A percentile compares a stretch with the other conserved stretches of the same genome.
Conservation (phyloP, 2,888 invertebrate species). For the Achlya flavicornis region DNA sequence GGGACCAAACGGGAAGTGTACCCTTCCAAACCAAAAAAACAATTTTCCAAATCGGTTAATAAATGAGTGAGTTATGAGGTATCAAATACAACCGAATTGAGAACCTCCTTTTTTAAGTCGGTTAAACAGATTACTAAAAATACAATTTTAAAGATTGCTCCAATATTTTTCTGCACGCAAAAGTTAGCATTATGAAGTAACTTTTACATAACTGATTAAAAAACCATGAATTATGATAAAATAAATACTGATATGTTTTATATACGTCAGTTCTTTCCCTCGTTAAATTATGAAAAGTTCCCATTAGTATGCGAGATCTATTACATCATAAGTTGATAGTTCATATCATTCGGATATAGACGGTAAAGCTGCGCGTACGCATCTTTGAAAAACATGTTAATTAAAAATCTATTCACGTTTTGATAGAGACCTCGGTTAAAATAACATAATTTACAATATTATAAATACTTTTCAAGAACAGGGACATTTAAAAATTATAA, state of each 20-base stretch:
- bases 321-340: neutral
- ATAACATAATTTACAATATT: neutral
- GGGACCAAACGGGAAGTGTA: too few relatives aligned
- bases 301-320: conserved; percentile 16
- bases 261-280: neutral
- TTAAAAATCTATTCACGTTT: conserved; percentile 7
- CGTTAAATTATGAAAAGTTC: conserved; percentile 17
- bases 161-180: neutral
- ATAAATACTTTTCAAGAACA: neutral
- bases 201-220: too few relatives aligned
- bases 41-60: too few relatives aligned
- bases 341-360: neutral
- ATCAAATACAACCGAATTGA: too few relatives aligned
- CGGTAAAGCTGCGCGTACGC: neutral
- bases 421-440: neutral
- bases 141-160: neutral
- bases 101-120: too few relatives aligned
- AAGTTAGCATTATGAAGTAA: too few relatives aligned
- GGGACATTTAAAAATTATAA: neutral
- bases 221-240: neutral
- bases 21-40: too few relatives aligned
- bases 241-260: neutral
- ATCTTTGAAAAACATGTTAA: neutral
- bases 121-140: too few relatives aligned
- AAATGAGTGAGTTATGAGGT: too few relatives aligned